phyloP scores from a whole-genome alignment of 2,797 vertebrate species.

The Pelodytes ibericus region DNA sequence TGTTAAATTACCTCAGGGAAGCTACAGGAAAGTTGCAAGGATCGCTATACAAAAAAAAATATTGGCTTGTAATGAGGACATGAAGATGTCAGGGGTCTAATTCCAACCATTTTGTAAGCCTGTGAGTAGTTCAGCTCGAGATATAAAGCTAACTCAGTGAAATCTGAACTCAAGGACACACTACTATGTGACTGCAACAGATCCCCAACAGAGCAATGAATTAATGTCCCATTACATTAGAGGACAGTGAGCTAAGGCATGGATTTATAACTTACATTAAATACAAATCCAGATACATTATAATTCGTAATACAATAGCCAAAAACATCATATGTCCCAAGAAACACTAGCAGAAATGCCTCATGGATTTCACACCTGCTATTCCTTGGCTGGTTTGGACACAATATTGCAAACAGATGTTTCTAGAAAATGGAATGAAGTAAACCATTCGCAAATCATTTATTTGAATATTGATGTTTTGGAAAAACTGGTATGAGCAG shows the following conservation, averaged over 20 bases:
- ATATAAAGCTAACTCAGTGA: background rate
- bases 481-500: no score
- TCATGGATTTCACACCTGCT: constrained; percentile 3
- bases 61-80: no score
- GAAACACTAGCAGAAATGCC: background rate
- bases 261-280: constrained; percentile 4
- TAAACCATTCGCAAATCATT: no score
- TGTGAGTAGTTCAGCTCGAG: background rate
- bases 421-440: background rate
- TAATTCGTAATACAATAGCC: background rate
- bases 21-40: no score
- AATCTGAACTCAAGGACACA: background rate
- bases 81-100: no score
- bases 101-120: background rate
- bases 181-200: background rate
- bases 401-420: constrained; percentile 5
- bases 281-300: background rate
- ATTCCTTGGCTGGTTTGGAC: background rate
- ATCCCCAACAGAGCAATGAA: background rate
- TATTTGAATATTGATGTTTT: no score
- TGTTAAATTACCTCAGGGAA: no score
- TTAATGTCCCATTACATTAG: constrained; percentile 27
- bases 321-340: background rate
- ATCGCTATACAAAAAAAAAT: no score
- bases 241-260: background rate